Evolutionary conservation across 1,140 invertebrate genomes (phyloP), one percentile per base, ranked within the genome.

Genomic region (Delia radicum): DNA sequence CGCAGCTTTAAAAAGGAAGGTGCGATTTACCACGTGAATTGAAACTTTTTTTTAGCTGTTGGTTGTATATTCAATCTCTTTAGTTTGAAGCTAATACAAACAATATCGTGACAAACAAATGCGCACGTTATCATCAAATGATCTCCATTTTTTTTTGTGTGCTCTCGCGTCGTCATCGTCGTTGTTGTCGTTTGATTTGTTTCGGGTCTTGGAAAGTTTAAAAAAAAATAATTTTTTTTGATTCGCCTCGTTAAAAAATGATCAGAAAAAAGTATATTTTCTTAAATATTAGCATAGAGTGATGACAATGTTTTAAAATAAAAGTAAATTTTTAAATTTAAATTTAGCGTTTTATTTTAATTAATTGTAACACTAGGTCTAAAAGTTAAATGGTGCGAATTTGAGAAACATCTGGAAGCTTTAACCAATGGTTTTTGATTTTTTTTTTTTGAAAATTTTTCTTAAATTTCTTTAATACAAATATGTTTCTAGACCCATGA

Each of bases 21-120:
- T 33, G 65, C 65, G 65, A 69, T 69, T 69, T 69, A 69, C 65
- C 65, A 69, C 65, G 29, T 69, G 65, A 69, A 69, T 69, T 21
- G 15, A 69, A 69, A 33, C 65, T 21, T 28, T 46, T 31, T 42
- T 72, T 28, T 67, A 29, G 37, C 55, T 73, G 37, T 55, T 73
- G 37, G 6, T 27, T 67, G 0, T 33, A 7, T 67, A 21, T 55
- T 55, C 42, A 48, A 21, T 10, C n/a, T n/a, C 4, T 55, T 55
- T n/a, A 2, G 2, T 21, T 24, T 21, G 10, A 55, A 21, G 4
- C 48, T 8, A 69, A 37, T 69, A 33, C 65, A 69, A 69, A 69
- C 65, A 55, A 73, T 74, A 33, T 74, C 73, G 73, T 74, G 73
- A 74, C 73, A 74, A 74, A 74, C 46, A 74, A 74, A 74, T 74